phyloP scores from a whole-genome alignment of 2,113 vertebrate species.

The Symphodus melops region DNA sequence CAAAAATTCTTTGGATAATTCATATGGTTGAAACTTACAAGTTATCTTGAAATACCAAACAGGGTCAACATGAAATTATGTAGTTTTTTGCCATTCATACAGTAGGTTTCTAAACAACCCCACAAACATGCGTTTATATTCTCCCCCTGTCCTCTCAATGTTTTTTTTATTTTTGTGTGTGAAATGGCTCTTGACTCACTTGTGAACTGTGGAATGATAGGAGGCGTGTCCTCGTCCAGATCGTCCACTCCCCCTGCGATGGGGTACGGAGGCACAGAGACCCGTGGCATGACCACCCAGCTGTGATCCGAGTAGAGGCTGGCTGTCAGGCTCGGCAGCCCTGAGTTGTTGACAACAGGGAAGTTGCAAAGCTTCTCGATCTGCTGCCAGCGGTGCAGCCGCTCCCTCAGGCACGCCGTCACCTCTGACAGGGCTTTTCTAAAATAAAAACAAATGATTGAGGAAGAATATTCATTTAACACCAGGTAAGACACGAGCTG shows the following conservation, averaged over 20 bases:
- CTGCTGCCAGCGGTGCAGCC: slow-evolving; percentile 98
- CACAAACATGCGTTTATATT: too few species aligned
- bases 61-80: too few species aligned
- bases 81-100: too few species aligned
- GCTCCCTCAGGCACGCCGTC: slow-evolving; percentile 94
- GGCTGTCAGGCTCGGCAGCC: slow-evolving; percentile 93
- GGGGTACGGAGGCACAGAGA: slow-evolving; percentile 96
- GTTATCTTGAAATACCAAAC: too few species aligned
- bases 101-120: too few species aligned
- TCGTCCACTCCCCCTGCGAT: slow-evolving; percentile 97
- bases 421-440: slow-evolving; percentile 97
- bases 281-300: slow-evolving; percentile 98
- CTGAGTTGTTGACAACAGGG: slow-evolving; percentile 95
- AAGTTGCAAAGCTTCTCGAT: slow-evolving; percentile 99
- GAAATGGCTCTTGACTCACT: slow-evolving; percentile 80
- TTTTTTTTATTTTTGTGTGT: background rate
- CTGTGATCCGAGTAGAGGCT: slow-evolving; percentile 98
- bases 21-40: too few species aligned
- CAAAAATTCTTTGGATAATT: too few species aligned
- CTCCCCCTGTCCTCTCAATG: too few species aligned
- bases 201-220: slow-evolving; percentile 94
- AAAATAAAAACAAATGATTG: background rate
- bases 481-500: too few species aligned
- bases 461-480: too few species aligned
- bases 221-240: slow-evolving; percentile 97